Conservation (phyloP, 2,113 vertebrate genomes). For the Ciconia boyciana region DNA sequence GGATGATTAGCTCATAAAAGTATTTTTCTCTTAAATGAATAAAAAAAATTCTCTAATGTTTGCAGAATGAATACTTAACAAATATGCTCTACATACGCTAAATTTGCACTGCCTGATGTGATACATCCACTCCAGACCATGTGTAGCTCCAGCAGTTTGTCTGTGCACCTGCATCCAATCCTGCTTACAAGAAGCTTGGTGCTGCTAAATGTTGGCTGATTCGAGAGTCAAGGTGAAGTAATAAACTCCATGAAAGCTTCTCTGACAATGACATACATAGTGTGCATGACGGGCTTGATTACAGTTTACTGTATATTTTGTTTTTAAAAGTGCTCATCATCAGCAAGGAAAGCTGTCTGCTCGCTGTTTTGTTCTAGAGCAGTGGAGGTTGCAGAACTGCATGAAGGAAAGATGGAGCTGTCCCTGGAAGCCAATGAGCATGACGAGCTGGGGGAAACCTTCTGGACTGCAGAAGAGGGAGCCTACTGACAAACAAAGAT, state of each 20-base stretch:
- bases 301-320: neutral
- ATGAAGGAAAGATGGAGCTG: neutral
- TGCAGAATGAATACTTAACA: neutral
- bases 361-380: neutral
- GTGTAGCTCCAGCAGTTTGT: neutral
- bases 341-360: neutral
- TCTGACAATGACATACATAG: neutral
- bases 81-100: neutral
- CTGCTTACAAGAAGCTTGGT: neutral
- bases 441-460: neutral
- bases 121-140: neutral
- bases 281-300: neutral
- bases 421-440: neutral
- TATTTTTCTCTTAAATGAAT: neutral
- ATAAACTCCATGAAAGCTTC: neutral
- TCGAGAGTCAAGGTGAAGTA: neutral
- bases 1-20: neutral
- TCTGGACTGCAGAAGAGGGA: neutral
- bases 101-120: neutral
- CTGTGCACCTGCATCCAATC: neutral
- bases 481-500: neutral
- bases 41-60: neutral
- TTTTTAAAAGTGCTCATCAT: fast-evolving
- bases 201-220: neutral
- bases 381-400: neutral